Evolutionary conservation across 2,888 invertebrate species (phyloP).

Genomic region (Drosophila diplacantha): DNA sequence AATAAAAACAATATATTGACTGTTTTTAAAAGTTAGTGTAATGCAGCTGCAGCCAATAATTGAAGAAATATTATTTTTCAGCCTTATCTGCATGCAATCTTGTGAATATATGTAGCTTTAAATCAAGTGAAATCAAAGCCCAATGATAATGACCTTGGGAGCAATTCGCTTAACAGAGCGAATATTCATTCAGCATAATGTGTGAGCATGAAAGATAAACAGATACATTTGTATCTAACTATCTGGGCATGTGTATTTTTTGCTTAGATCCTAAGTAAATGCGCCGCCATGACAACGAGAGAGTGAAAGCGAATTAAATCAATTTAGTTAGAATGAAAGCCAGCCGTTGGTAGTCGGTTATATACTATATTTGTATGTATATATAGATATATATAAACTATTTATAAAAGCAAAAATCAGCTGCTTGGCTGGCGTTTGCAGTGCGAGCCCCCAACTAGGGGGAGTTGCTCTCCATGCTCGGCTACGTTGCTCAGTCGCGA

Average conservation of each 20-base stretch:
- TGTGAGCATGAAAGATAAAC: neutral
- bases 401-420: conserved; percentile 53
- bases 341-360: conserved; percentile 12
- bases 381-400: conserved; percentile 20
- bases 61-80: neutral
- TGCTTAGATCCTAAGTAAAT: conserved; percentile 16
- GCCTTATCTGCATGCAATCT: conserved; percentile 1
- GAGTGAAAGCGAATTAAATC: conserved; percentile 64
- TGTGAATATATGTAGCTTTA: conserved; percentile 6
- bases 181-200: conserved; percentile 17
- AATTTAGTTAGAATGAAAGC: conserved; percentile 41
- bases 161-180: conserved; percentile 25
- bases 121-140: conserved; percentile 8
- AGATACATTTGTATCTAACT: conserved; percentile 16
- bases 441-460: conserved; percentile 41
- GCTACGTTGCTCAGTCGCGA: conserved; percentile 43
- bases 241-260: conserved; percentile 1
- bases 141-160: conserved; percentile 46
- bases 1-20: neutral
- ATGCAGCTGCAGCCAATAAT: neutral
- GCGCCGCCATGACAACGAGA: conserved; percentile 55
- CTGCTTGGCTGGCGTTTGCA: conserved; percentile 26
- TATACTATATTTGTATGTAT: conserved; percentile 1
- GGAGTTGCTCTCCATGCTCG: conserved; percentile 10
- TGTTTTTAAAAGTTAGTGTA: neutral